phyloP scores from a whole-genome alignment of 2,797 vertebrate species.

The Neostethus bicornis region DNA sequence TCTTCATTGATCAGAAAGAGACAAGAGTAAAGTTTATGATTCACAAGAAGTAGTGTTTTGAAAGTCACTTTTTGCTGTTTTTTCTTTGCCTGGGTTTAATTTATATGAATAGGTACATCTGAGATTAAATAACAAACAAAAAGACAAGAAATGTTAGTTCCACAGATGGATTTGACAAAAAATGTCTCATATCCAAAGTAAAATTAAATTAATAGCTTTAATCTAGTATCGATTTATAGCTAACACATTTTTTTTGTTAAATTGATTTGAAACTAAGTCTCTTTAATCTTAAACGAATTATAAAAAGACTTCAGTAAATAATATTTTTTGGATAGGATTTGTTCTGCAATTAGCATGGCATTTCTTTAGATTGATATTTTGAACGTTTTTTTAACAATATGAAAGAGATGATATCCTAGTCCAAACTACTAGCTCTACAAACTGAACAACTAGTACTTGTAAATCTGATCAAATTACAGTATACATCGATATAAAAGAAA shows the following conservation, averaged over 20 bases:
- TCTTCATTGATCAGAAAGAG: constrained; percentile 75
- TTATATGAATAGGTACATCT: neutral
- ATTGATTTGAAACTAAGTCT: neutral
- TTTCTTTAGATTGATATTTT: neutral
- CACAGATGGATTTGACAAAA: neutral
- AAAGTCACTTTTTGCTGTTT: constrained; percentile 8
- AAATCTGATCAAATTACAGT: too few relatives aligned
- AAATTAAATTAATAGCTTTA: neutral
- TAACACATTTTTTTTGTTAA: neutral
- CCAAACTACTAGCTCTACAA: too few relatives aligned
- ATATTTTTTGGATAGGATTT: too few relatives aligned
- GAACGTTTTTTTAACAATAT: neutral
- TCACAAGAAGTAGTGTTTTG: constrained; percentile 34
- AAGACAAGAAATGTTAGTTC: neutral
- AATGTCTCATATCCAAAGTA: neutral
- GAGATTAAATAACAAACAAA: neutral
- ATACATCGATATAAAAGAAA: too few relatives aligned
- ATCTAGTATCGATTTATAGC: neutral
- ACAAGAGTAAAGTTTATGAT: constrained; percentile 64
- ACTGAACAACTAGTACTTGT: too few relatives aligned
- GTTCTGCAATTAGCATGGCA: neutral
- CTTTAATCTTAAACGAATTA: neutral
- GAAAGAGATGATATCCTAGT: neutral
- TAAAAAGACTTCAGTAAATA: too few relatives aligned
- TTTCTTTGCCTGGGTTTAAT: neutral